Base-by-base conservation (phyloP, 2,113 vertebrate genomes). In the Rhinopomastus cyanomelas region DNA sequence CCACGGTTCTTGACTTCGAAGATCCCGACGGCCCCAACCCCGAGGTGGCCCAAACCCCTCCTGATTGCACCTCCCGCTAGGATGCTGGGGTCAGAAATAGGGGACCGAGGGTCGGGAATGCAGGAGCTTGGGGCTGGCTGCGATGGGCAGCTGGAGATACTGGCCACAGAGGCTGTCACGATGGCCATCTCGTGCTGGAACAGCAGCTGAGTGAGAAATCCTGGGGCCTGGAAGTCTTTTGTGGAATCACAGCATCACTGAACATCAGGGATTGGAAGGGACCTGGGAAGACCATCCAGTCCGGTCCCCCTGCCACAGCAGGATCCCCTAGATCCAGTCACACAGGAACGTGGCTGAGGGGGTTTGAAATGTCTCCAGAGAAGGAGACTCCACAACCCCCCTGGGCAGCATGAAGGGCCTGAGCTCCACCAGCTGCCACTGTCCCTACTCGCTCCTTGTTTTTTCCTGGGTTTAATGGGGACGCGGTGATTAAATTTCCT, bases 401-500 rank as follows among this genome's bases (percentile, higher is more conserved):
- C n/a, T n/a, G n/a, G n/a, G n/a, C n/a, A n/a, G n/a, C n/a, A n/a
- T n/a, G n/a, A 68, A 52, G n/a, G 51, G 32, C 42, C 48, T 0
- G 0, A 36, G 36, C 79, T 32, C 1, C 1, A 14, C 1, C 0
- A 90, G 72, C 34, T 0, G 0, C 29, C 1, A 21, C 77, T 60
- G 16, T 67, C 74, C 49, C 66, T 27, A 59, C 59, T 19, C 30
- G 25, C n/a, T 48, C 60, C 51, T 92, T 93, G 94, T 94, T 93
- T 93, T 87, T 95, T 92, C 92, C 89, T 92, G 89, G 74, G 11
- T 85, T 87, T 92, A 90, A 80, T 87, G 34, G 2, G 51, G 74
- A 85, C 51, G 49, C 7, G 17, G 37, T 93, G 89, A 94, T 93
- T 94, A 92, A 78, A 90, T 92, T 96, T 95, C 94, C 92, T 95